These are phyloP conservation scores for Heliconius nattereri DNA, from an alignment of 1,140 invertebrate genomes.

Conservation along the genomic window DNA sequence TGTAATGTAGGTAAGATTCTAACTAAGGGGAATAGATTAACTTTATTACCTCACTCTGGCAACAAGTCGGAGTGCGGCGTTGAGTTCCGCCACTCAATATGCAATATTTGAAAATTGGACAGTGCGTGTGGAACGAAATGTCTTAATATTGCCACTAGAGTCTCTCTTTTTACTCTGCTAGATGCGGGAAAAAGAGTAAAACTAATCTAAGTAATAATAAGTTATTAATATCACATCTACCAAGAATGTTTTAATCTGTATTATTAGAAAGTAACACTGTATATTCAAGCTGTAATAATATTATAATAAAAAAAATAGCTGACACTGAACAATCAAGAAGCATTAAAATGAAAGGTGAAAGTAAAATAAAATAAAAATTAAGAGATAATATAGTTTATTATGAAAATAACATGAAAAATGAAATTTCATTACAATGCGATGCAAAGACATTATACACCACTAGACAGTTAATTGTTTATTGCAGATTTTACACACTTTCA, in stretches of 20 bases:
- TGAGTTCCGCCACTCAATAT: no score
- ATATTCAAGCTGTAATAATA: not conserved
- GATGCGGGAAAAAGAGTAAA: no score
- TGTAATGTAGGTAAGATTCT: no score
- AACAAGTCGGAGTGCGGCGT: no score
- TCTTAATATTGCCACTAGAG: no score
- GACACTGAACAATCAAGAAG: not conserved
- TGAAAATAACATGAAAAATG: constrained; percentile 9
- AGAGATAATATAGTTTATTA: constrained; percentile 13
- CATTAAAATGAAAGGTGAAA: constrained; percentile 26
- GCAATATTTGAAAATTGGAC: no score
- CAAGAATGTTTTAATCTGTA: not conserved
- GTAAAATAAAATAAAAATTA: constrained; percentile 25
- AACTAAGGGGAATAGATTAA: no score
- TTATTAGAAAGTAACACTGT: constrained; percentile 6
- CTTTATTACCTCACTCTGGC: no score
- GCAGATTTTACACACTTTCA: constrained; percentile 1
- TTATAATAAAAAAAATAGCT: not conserved
- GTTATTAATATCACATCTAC: constrained; percentile 3
- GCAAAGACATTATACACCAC: not conserved
- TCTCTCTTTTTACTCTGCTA: no score
- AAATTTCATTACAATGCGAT: not conserved
- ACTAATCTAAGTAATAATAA: not conserved
- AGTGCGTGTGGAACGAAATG: no score
- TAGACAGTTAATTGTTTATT: not conserved